Conservation (phyloP, 2,113 vertebrate species). For the Argyrosomus japonicus region DNA sequence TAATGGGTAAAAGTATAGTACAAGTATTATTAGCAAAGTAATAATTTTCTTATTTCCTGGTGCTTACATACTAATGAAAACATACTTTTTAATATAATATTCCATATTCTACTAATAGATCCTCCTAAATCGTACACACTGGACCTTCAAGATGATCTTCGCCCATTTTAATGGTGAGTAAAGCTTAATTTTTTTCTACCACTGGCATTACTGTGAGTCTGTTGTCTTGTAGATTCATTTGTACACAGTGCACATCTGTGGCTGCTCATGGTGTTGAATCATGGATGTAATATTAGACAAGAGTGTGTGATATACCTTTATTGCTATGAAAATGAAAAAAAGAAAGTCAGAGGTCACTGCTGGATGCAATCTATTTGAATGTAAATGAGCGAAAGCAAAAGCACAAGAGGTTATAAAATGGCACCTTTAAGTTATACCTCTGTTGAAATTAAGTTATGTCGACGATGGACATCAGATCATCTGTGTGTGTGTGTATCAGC, state of each 20-base stretch:
- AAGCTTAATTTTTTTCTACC: background rate
- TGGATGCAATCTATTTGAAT: slow-evolving; percentile 20
- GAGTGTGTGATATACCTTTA: background rate
- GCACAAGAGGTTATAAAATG: slow-evolving; percentile 4
- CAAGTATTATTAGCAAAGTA: too few species aligned
- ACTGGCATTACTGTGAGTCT: background rate
- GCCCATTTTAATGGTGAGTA: slow-evolving; percentile 4
- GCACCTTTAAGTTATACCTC: slow-evolving; percentile 4
- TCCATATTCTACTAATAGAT: too few species aligned
- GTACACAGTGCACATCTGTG: background rate
- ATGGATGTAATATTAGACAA: background rate
- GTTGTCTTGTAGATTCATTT: slow-evolving; percentile 10
- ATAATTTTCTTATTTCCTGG: too few species aligned
- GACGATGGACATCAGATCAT: background rate
- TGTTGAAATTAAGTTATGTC: slow-evolving; percentile 14
- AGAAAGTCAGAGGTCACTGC: slow-evolving; percentile 17
- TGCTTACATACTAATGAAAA: too few species aligned
- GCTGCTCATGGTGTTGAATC: slow-evolving; percentile 12
- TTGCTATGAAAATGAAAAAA: slow-evolving; percentile 2
- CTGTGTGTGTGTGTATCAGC: slow-evolving; percentile 11
- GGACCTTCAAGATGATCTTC: background rate
- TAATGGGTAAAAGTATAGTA: too few species aligned
- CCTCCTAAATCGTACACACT: too few species aligned
- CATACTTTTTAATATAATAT: too few species aligned
- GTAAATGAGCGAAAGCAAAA: slow-evolving; percentile 37